Evolutionary conservation across 1,140 invertebrate species (phyloP), one percentile per base, ranked within the genome.

Genomic region (Drosophila pseudoananassae): DNA sequence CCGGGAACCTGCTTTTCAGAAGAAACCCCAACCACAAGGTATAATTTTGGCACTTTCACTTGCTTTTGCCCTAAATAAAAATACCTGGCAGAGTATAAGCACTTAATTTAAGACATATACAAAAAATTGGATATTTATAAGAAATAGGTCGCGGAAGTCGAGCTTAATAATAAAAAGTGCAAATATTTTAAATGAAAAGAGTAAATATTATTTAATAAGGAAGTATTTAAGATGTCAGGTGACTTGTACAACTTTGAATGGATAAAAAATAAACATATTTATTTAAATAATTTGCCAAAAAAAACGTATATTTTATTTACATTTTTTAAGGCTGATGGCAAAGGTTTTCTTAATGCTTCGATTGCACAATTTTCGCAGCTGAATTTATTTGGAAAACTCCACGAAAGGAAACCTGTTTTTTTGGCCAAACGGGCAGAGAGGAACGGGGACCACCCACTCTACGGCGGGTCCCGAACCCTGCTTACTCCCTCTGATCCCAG

Each of bases 21-120:
- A 29, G 27, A 17, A 65, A 59, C 20, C 45, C 23, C 50, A 40
- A 36, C 12, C 15, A 6, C 12, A 15, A 43, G 15, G 56, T 76
- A 57, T 54, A 66, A 66, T 63, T 68, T 73, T 63, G 65, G 51
- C 79, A 76, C 82, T 90, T 90, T 90, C 85, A 90, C 85, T 78
- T 85, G 51, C 56, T 36, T 47, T 47, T 76, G 74, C 17, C 70
- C 79, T 29, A 79, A 75, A 76, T 78, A 69, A 63, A 47, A 25
- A 40, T 45, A n/a, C 17, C 40, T 14, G 47, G 43, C 10, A 40
- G 36, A 17, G 17, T 43, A 43, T 14, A 15, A 40, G 3, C 14
- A 36, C 33, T 36, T 36, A n/a, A 36, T 10, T 31, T 31, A 27
- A 0, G 6, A 7, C 25, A 31, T 8, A 36, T 12, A 36, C n/a